Base-by-base conservation (phyloP, 2,888 invertebrate genomes). In the Mythimna impura region DNA sequence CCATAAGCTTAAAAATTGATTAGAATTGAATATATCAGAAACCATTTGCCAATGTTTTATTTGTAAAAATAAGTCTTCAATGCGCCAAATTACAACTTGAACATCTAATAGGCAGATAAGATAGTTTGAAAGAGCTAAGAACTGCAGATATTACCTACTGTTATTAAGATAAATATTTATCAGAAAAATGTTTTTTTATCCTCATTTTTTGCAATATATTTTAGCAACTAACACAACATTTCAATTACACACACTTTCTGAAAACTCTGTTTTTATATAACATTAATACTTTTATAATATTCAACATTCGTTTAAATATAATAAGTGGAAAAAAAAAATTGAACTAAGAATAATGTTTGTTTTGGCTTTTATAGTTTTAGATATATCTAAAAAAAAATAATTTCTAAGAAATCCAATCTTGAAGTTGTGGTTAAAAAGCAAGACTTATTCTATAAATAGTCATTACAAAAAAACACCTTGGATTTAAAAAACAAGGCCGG, bases 401-500 rank as follows among this genome's bases (percentile, higher is more conserved):
- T 52, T 20, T n/a, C 7, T 30, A n/a, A 10, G 0, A 22, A 60
- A 64, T 36, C 12, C 6, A 52, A 14, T 40, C 57, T 61, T 58
- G 14, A 52, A 70, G 58, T 40, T 30, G 22, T 47, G 9, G 36
- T 62, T 65, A 12, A 34, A 54, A 30, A 66, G 30, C 54, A 30
- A 63, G 30, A 66, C 57, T 54, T 58, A 69, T 47, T 66, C 78
- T 78, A 74, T 78, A 57, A 57, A 71, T 66, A 68, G 68, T n/a
- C 55, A 47, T 47, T 17, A 17, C 30, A 54, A 54, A 68, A 62
- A 64, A 69, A 63, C 71, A 72, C 70, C 65, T 76, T 81, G 63
- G 30, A 69, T 64, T 54, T 0, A 64, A 71, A 36, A 78, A 75
- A 82, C 82, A 84, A 84, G 82, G 76, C 71, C 71, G 55, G 50